phyloP scores from a whole-genome alignment of 2,113 vertebrate species.

The Baryphthengus martii region DNA sequence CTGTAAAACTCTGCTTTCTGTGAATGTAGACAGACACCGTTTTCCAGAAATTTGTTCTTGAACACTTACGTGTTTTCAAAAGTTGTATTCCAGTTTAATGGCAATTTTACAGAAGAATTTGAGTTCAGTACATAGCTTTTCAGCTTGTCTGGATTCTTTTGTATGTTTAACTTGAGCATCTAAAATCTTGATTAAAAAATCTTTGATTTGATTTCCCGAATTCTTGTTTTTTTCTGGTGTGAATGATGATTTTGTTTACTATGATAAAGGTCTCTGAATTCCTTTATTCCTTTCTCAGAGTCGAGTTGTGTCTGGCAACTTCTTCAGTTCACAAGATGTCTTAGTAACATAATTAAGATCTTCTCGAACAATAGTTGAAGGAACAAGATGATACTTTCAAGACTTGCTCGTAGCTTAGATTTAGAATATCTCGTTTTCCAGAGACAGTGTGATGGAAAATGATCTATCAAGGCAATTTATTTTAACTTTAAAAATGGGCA shows the following conservation, averaged over 20 bases:
- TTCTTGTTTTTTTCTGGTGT: background rate
- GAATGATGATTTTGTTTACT: background rate
- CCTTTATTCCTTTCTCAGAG: background rate
- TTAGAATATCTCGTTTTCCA: background rate
- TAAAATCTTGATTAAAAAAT: background rate
- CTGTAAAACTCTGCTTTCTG: background rate
- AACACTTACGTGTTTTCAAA: background rate
- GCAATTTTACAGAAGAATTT: background rate
- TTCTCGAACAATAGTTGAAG: background rate
- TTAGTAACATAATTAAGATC: background rate
- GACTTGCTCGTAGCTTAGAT: fast-evolving
- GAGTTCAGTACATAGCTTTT: background rate
- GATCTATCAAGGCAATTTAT: background rate
- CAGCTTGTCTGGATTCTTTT: background rate
- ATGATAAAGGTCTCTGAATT: background rate
- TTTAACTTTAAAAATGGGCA: background rate
- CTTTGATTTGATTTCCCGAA: background rate
- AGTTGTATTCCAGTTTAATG: background rate
- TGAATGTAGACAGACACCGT: too few species aligned
- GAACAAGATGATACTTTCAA: background rate
- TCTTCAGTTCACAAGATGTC: background rate
- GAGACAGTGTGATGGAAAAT: background rate
- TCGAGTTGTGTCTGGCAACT: background rate
- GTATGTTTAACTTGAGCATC: background rate
- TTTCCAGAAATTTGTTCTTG: background rate